Conservation (phyloP, 2,113 vertebrate genomes). For the Xerus inauris region DNA sequence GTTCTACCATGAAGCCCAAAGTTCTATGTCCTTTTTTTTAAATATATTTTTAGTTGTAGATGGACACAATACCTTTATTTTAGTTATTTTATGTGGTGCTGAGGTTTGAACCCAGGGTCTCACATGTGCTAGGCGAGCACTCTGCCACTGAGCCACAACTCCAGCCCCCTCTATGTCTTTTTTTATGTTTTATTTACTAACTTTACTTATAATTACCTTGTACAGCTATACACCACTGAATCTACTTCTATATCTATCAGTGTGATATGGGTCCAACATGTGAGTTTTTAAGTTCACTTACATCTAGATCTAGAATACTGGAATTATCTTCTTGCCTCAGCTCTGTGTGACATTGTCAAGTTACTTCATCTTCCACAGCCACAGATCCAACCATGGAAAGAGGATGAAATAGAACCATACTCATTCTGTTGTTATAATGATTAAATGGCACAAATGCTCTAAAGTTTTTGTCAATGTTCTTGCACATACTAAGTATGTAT, state of each 20-base stretch:
- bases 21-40: not conserved
- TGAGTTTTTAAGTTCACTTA: too few relatives aligned
- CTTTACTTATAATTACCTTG: not conserved
- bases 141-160: too few relatives aligned
- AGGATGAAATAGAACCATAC: not conserved
- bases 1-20: not conserved
- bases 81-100: too few relatives aligned
- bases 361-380: not conserved
- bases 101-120: too few relatives aligned
- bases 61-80: too few relatives aligned
- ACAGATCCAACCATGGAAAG: not conserved
- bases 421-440: not conserved
- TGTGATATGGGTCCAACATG: fast-evolving
- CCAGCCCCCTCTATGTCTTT: too few relatives aligned
- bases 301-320: not conserved
- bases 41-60: too few relatives aligned
- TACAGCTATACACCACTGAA: not conserved
- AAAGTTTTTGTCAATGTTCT: not conserved
- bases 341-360: not conserved
- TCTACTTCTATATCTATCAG: not conserved
- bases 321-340: not conserved
- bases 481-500: not conserved
- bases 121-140: too few relatives aligned
- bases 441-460: not conserved
- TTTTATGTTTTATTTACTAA: too few relatives aligned